A percentile compares a stretch with the other conserved stretches of the same genome.
phyloP scores from a whole-genome alignment of 2,888 invertebrate species.

The Mimachlamys varia region DNA sequence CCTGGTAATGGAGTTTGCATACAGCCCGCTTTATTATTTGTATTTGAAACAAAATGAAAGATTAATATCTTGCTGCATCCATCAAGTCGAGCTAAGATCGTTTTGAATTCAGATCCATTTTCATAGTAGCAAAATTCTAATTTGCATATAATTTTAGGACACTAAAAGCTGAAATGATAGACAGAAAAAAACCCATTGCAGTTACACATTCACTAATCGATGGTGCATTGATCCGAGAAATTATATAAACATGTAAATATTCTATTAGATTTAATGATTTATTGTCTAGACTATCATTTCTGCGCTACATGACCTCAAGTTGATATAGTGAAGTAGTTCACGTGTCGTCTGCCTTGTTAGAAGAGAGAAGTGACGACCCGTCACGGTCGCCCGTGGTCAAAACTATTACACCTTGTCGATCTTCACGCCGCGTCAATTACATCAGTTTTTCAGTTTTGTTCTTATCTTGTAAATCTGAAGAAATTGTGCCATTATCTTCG shows the following conservation, averaged over 20 bases:
- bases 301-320: not conserved
- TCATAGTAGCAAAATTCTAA: not conserved
- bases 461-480: not conserved
- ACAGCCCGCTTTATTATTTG: not conserved
- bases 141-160: conserved; percentile 4
- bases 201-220: not conserved
- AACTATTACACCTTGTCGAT: not conserved
- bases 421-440: conserved; percentile 11
- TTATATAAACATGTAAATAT: not conserved
- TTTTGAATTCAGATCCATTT: conserved; percentile 14
- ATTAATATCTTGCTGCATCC: conserved; percentile 18
- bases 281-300: not conserved
- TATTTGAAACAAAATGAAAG: conserved; percentile 25
- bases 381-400: not conserved
- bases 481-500: conserved; percentile 25
- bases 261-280: no score
- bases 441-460: not conserved
- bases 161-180: not conserved
- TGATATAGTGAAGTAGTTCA: not conserved
- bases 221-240: not conserved
- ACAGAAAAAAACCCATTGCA: not conserved
- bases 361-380: not conserved
- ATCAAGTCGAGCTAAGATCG: conserved; percentile 14
- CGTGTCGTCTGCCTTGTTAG: not conserved
- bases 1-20: not conserved